A percentile compares a stretch with the other conserved stretches of the same genome.
phyloP scores from a whole-genome alignment of 2,888 invertebrate genomes.

The Acanthococcus lagerstroemiae region DNA sequence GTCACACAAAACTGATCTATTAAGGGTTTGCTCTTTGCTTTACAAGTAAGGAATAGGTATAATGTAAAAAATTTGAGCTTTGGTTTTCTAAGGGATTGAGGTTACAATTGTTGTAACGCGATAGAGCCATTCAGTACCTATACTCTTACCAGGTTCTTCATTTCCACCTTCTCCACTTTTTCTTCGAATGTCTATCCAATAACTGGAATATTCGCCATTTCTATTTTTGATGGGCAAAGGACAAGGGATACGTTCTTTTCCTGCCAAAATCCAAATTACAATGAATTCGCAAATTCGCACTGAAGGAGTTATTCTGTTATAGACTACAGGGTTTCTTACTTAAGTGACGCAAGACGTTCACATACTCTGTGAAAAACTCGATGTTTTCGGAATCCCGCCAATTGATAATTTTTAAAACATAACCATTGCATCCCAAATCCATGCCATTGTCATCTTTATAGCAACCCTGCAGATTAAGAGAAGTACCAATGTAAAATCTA shows the following conservation, averaged over 20 bases:
- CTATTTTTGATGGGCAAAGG: background rate
- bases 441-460: too few species aligned
- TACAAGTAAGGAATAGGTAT: too few species aligned
- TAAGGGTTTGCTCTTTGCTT: too few species aligned
- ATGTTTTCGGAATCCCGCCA: background rate
- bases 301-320: background rate
- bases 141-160: too few species aligned
- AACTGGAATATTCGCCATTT: background rate
- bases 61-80: too few species aligned
- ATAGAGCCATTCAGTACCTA: too few species aligned
- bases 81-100: too few species aligned
- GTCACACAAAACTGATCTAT: too few species aligned
- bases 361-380: background rate
- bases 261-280: background rate
- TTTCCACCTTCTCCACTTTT: too few species aligned
- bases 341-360: background rate
- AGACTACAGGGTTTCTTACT: background rate
- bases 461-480: too few species aligned
- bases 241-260: background rate
- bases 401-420: background rate
- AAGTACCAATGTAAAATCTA: background rate
- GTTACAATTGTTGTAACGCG: too few species aligned
- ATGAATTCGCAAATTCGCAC: background rate
- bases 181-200: background rate
- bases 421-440: too few species aligned